Percentiles rank a stretch among this genome's conserved stretches.
Evolutionary conservation across 2,113 vertebrate species (phyloP).

Genomic region (Pitta sordida): DNA sequence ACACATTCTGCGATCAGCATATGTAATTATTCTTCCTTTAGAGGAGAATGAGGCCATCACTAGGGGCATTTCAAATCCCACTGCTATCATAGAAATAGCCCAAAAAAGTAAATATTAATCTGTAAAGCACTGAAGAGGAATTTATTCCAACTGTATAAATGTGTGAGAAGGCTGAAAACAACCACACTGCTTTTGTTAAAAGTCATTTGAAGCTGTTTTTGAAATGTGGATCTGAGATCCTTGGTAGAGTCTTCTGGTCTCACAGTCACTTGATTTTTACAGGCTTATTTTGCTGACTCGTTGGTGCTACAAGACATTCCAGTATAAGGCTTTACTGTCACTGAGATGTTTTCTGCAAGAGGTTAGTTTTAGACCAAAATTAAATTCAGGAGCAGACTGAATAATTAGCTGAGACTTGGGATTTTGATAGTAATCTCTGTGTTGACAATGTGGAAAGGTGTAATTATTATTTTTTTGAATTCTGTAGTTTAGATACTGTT

Average conservation of each 20-base stretch:
- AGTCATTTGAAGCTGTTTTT: neutral
- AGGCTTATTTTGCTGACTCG: neutral
- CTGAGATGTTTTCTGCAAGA: neutral
- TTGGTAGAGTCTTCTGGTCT: neutral
- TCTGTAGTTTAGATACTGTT: neutral
- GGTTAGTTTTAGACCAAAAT: neutral
- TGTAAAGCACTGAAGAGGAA: neutral
- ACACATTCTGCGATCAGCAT: neutral
- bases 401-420: neutral
- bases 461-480: conserved; percentile 20
- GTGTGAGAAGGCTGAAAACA: neutral
- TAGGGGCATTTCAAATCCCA: neutral
- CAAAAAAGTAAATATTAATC: neutral
- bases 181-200: neutral
- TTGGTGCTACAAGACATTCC: neutral
- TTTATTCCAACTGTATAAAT: neutral
- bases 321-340: neutral
- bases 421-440: conserved; percentile 3
- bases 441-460: neutral
- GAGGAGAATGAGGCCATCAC: neutral
- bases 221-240: neutral
- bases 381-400: neutral
- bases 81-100: neutral
- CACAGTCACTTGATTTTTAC: neutral
- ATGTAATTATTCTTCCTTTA: neutral